These are phyloP conservation scores for Somateria mollissima DNA, from an alignment of 2,797 vertebrate species.

Conservation along the genomic window DNA sequence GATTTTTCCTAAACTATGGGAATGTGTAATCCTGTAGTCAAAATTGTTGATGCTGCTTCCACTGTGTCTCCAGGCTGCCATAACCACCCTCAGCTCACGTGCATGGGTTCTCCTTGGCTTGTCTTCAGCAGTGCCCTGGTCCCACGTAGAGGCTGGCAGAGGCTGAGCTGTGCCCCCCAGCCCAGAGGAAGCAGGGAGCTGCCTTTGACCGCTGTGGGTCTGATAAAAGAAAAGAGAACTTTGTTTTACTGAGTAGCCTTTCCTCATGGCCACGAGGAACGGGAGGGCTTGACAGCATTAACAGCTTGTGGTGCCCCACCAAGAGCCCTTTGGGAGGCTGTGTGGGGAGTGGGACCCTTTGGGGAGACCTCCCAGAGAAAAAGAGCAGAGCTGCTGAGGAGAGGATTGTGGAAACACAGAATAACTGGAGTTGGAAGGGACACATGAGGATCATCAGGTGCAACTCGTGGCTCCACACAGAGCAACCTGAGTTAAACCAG, in stretches of 20 bases:
- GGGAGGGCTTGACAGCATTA: neutral
- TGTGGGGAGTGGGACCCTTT: neutral
- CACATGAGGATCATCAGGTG: neutral
- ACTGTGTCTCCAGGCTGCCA: neutral
- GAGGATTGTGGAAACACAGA: neutral
- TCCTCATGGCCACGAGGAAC: neutral
- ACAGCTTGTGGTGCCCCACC: neutral
- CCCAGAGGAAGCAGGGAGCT: neutral
- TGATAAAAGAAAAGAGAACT: neutral
- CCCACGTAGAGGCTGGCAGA: neutral
- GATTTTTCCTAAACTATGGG: neutral
- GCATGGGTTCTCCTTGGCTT: neutral
- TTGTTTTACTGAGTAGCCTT: neutral
- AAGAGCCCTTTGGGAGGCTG: neutral
- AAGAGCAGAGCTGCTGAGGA: neutral
- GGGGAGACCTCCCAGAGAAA: neutral
- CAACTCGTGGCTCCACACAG: neutral
- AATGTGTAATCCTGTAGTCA: neutral
- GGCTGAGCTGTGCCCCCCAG: neutral
- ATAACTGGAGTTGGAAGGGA: neutral
- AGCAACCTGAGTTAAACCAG: neutral
- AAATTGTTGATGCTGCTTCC: neutral
- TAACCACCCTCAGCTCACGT: neutral
- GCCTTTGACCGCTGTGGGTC: neutral
- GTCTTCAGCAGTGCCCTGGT: fast-evolving